Conservation (phyloP, 2,888 invertebrate genomes). For the Cabera pusaria region DNA sequence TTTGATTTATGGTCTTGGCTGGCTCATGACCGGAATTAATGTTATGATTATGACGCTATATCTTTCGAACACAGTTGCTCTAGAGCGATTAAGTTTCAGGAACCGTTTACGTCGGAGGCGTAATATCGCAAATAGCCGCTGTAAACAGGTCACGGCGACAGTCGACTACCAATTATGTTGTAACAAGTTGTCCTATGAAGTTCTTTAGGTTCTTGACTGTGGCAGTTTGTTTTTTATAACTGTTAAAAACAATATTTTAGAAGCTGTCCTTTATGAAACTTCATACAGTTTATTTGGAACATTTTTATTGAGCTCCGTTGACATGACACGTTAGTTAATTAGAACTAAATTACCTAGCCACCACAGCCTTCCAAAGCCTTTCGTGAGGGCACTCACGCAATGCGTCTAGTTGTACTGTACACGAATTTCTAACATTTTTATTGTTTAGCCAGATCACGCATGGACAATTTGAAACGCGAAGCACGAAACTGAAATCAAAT, state of each 20-base stretch:
- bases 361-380: conserved; percentile 6
- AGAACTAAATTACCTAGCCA: conserved; percentile 7
- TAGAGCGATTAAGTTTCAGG: conserved; percentile 16
- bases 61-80: conserved; percentile 27
- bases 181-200: too few species aligned
- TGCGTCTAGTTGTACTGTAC: conserved; percentile 14
- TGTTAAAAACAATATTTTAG: too few species aligned
- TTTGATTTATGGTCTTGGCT: conserved; percentile 47
- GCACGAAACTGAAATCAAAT: conserved; percentile 16
- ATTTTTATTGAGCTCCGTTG: too few species aligned
- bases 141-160: conserved; percentile 3
- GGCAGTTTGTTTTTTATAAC: too few species aligned
- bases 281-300: too few species aligned
- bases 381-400: conserved; percentile 20
- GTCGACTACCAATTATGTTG: too few species aligned
- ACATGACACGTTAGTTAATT: conserved; percentile 12
- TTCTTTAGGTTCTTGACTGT: too few species aligned
- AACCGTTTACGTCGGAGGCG: not conserved
- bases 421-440: conserved; percentile 23
- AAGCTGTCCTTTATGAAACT: too few species aligned
- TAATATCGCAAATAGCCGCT: not conserved
- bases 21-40: conserved; percentile 50
- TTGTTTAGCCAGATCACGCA: conserved; percentile 19
- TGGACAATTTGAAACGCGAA: conserved; percentile 15
- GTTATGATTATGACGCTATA: conserved; percentile 44